Evolutionary conservation across 2,888 invertebrate genomes (phyloP).

Genomic region (Pyrochroa serraticornis): DNA sequence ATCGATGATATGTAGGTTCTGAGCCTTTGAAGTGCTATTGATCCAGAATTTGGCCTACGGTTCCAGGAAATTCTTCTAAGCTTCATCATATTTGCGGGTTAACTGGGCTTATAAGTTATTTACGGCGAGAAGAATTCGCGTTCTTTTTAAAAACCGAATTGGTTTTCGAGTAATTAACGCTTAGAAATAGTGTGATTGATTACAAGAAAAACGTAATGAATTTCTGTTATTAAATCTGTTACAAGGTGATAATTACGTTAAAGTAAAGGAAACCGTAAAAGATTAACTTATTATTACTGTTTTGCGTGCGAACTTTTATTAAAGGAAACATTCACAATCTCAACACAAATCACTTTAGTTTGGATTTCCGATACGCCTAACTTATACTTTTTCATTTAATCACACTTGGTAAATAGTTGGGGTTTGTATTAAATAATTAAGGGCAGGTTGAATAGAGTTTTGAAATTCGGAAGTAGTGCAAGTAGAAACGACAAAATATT

Average conservation of each 20-base stretch:
- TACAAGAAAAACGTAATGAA: background rate
- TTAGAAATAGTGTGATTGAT: too few species aligned
- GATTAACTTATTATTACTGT: slow-evolving; percentile 15
- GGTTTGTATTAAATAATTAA: too few species aligned
- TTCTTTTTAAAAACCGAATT: background rate
- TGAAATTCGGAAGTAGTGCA: slow-evolving; percentile 2
- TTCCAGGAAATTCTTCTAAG: background rate
- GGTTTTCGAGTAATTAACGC: too few species aligned
- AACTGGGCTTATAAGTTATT: slow-evolving; percentile 5
- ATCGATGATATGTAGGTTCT: slow-evolving; percentile 7
- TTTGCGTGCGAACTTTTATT: slow-evolving; percentile 24
- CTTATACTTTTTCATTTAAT: background rate
- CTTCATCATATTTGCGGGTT: slow-evolving; percentile 6
- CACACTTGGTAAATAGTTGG: background rate
- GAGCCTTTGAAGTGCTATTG: slow-evolving; percentile 13
- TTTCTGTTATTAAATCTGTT: slow-evolving; percentile 3
- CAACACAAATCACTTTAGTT: slow-evolving; percentile 22
- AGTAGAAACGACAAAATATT: too few species aligned
- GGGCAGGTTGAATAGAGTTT: too few species aligned
- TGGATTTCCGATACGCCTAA: slow-evolving; percentile 14
- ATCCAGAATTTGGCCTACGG: background rate
- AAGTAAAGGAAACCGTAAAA: slow-evolving; percentile 10
- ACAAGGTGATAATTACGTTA: slow-evolving; percentile 6
- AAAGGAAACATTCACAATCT: slow-evolving; percentile 14
- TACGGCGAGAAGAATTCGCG: slow-evolving; percentile 1